Evolutionary conservation across 2,888 invertebrate species (phyloP), one percentile per base, ranked within the genome.

Genomic region (Heliconius hortense): DNA sequence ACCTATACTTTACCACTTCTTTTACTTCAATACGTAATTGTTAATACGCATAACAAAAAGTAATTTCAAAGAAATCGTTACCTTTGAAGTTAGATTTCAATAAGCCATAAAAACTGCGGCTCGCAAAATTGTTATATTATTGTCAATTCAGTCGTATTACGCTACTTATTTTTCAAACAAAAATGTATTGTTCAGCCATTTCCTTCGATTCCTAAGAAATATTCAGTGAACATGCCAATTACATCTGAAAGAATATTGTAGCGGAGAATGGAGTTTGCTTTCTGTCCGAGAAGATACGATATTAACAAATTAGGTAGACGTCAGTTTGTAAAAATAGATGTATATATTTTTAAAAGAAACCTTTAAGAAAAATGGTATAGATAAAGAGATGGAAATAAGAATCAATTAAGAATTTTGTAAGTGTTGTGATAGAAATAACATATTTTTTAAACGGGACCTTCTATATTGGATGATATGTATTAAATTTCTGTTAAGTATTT

Each of bases 1-100:
- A 48, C 21, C 18, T 21, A 48, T 18, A 21, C 0, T 48, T 48
- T 18, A 48, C 8, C 18, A 2, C 48, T 48, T 48, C 48, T 39
- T 39, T 39, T 39, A 48, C 7, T 48, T 8, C 21, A 48, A 48
- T 48, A 48, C 21, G 7, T 18, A 4, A 43, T 43, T 43, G 39
- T 43, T 43, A 43, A 43, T 43, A 43, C 2, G 8, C 26, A 21
- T 31, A 69, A n/a, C 21, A 35, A 56, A 31, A 69, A 69, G 4
- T n/a, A 31, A 69, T 68, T 53, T 68, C 39, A 66, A 66, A 68
- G 26, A 28, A 56, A 56, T 56, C n/a, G 28, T n/a, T 35, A 56
- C 69, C n/a, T 69, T 69, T 69, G 69, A 53, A 56, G 31, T 31
- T 15, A 24, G 31, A 56, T 53, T 69, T 35, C 69, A 69, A 69